Evolutionary conservation across 1,140 invertebrate genomes (phyloP), one percentile per base, ranked within the genome.

Genomic region (Littorina saxatilis): DNA sequence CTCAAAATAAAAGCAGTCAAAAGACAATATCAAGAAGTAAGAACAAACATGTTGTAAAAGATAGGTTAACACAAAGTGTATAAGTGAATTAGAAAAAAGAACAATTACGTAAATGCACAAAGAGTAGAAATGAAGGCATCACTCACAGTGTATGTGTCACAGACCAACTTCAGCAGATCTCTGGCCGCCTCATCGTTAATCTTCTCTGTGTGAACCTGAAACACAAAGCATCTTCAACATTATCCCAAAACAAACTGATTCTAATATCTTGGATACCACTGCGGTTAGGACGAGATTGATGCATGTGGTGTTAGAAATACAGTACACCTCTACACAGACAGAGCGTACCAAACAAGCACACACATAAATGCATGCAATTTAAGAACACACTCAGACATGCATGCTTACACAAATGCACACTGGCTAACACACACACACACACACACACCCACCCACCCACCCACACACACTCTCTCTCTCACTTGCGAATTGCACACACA

Each of bases 151-250:
- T 92, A 92, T 35, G 90, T 89, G 50, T 90, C 84, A 87, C 91
- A 92, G 43, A 92, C 84, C 9, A 92, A 72, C 61, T 83, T 82
- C 0, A 90, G 58, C 1, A 92, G 73, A 82, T 91, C 73, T 13
- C 39, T 74, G 76, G 89, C 77, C 11, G 90, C 91, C 76, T 87
- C 75, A 4, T 88, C 77, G 63, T 92, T 80, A 58, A 92, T 91
- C 15, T 85, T 85, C 43, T 91, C 90, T n/a, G 89, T 92, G 78
- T 92, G 90, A 29, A 90, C 87, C 90, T 91, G 75, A 50, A 11
- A 13, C 27, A 73, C 40, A 73, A 40, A 39, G 9, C 63, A 68
- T 68, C 9, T 2, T 68, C 23, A 9, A 37, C 63, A 68, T 35
- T 27, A 7, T 27, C 43, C 5, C 43, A 9, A 9, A 17, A 47